These are phyloP conservation scores for Apogon talboti DNA, from an alignment of 2,797 vertebrate genomes.

Conservation along the genomic window DNA sequence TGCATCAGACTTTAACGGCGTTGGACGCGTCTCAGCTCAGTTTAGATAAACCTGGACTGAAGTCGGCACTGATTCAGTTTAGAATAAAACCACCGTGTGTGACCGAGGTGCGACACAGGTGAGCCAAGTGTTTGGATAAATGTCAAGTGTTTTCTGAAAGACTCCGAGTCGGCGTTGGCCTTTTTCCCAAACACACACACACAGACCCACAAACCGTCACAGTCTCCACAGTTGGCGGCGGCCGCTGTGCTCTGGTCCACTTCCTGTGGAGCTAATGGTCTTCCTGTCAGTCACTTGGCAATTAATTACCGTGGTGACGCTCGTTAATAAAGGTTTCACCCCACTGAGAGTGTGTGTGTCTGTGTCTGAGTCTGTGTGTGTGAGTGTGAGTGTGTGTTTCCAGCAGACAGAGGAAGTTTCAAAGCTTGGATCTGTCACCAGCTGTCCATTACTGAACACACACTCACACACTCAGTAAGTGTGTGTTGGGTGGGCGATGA, in stretches of 20 bases:
- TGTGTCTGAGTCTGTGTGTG: slow-evolving; percentile 17
- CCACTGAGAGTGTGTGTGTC: slow-evolving; percentile 32
- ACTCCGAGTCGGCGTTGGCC: slow-evolving; percentile 16
- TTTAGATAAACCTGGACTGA: too few species aligned
- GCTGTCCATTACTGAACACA: slow-evolving; percentile 46
- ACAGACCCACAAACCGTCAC: too few species aligned
- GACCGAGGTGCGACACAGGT: too few species aligned
- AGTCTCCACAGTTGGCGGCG: slow-evolving; percentile 25
- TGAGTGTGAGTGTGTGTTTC: slow-evolving; percentile 25
- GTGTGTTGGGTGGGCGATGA: slow-evolving; percentile 5
- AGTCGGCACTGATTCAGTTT: too few species aligned
- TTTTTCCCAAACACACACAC: slow-evolving; percentile 20
- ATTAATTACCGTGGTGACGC: slow-evolving; percentile 65
- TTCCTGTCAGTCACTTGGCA: slow-evolving; percentile 67
- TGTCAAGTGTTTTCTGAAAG: slow-evolving; percentile 19
- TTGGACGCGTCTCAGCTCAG: too few species aligned
- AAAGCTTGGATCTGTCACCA: slow-evolving; percentile 52
- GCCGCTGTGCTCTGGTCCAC: slow-evolving; percentile 54
- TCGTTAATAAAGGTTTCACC: slow-evolving; percentile 67
- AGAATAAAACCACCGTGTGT: too few species aligned
- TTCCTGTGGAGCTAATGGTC: slow-evolving; percentile 68
- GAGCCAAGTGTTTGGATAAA: background rate
- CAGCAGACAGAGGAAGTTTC: slow-evolving; percentile 32
- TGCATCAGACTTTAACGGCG: too few species aligned
- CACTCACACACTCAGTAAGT: too few species aligned